Percentiles rank a stretch among this genome's conserved stretches.
Evolutionary conservation across 1,140 invertebrate genomes (phyloP).

Genomic region (Octopus bimaculoides): DNA sequence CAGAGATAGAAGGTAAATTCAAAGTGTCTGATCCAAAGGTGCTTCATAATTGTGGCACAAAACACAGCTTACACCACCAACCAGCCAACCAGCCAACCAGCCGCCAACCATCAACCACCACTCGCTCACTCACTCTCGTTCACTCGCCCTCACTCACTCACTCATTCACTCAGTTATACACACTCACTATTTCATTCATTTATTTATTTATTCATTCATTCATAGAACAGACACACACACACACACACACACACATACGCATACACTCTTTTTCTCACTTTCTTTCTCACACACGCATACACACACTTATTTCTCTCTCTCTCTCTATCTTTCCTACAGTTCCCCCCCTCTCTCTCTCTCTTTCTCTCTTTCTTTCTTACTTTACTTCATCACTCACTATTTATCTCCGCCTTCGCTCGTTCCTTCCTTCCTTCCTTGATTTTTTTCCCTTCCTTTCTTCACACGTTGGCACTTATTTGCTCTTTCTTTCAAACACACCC

Average conservation of each 20-base stretch:
- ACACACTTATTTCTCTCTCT: no score
- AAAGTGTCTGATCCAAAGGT: conserved; percentile 7
- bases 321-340: background rate
- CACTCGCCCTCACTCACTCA: no score
- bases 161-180: no score
- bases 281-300: no score
- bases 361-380: background rate
- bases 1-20: conserved; percentile 7
- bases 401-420: background rate
- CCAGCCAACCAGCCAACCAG: background rate
- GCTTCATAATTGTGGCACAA: conserved; percentile 1
- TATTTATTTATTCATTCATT: no score
- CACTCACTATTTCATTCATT: no score
- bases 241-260: no score
- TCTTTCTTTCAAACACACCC: background rate
- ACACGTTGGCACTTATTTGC: background rate
- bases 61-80: background rate
- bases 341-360: background rate
- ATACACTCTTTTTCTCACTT: no score
- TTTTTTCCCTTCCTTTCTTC: background rate
- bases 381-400: background rate
- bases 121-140: no score
- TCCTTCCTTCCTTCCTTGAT: background rate
- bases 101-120: no score
- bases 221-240: no score